A percentile compares a stretch with the other conserved stretches of the same genome.
Conservation (phyloP, 2,113 vertebrate genomes). For the Chloroceryle aenea region DNA sequence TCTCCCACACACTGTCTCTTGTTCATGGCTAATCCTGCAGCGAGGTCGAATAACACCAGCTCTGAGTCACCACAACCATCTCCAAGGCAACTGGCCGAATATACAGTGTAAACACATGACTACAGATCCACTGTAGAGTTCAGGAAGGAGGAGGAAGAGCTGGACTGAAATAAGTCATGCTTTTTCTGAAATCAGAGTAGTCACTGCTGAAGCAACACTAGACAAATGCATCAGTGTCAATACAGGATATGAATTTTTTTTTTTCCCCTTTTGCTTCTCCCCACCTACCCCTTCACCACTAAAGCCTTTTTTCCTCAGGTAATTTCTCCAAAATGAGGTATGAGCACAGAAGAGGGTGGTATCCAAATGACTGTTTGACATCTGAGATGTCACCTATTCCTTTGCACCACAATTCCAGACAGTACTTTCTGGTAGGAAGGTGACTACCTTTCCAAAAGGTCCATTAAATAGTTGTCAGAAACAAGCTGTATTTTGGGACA, state of each 20-base stretch:
- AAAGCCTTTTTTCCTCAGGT: accelerated
- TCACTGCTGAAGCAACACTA: neutral
- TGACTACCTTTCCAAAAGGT: neutral
- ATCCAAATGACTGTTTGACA: neutral
- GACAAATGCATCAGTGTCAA: neutral
- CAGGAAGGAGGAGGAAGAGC: constrained; percentile 19
- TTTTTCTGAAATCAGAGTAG: neutral
- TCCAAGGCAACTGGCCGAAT: constrained; percentile 31
- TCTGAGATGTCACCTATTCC: neutral
- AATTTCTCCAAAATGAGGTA: neutral
- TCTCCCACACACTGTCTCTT: constrained; percentile 16
- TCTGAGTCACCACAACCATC: constrained; percentile 48
- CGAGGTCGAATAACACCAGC: constrained; percentile 11
- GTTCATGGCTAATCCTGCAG: constrained; percentile 32
- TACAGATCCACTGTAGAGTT: neutral
- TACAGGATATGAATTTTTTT: neutral
- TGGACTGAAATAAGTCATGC: neutral
- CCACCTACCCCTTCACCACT: neutral
- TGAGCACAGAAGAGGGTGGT: neutral
- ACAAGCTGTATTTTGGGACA: neutral
- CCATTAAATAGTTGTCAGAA: neutral
- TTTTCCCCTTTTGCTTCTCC: neutral
- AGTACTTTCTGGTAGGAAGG: neutral
- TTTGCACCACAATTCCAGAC: neutral
- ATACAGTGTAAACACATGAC: constrained; percentile 47